Base-by-base conservation (phyloP, 2,113 vertebrate species). In the Pluvialis apricaria region DNA sequence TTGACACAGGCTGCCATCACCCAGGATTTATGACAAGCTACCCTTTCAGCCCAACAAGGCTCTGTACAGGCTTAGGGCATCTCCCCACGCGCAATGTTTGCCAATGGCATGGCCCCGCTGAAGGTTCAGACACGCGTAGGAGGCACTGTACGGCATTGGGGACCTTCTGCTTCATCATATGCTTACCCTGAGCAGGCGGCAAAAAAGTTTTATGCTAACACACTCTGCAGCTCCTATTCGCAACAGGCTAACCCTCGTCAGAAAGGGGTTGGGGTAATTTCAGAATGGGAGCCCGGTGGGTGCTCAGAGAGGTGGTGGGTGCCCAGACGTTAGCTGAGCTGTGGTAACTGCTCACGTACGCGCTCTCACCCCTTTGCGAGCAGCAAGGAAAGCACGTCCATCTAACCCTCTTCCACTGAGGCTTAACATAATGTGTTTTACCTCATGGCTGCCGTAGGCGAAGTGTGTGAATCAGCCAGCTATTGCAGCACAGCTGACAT, bases 381-480 rank as follows among this genome's bases (percentile, higher is more conserved):
- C 4, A 69, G 44, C 70, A n/a, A 78, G 78, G 57, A 34, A 38
- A 69, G 84, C 93, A 36, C 6, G 0, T 82, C 82, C 73, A 31
- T 26, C 47, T 31, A 34, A 52, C 57, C 44, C 72, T 72, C 51
- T 75, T 66, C 87, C 78, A 94, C 70, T 13, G 78, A 78, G 82
- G 78, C 78, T 96, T 29, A 76, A 69, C 71, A 42, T 24, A 90
- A 90, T 21, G 66, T 76, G 82, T 65, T 94, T 76, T 73, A 96
- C 85, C 93, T 94, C 87, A 34, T 1, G 3, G 90, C 94, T 91
- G 93, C 93, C 6, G 1, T 14, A 65, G 95, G 95, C 78, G 0
- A 73, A 77, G 77, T 14, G 66, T 22, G 18, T 94, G 96, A 96
- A 87, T 94, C 95, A 96, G 96, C 24, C 73, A 85, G 94, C 62